Evolutionary conservation across 2,888 invertebrate genomes (phyloP).

Genomic region (Ernsta delagoae): DNA sequence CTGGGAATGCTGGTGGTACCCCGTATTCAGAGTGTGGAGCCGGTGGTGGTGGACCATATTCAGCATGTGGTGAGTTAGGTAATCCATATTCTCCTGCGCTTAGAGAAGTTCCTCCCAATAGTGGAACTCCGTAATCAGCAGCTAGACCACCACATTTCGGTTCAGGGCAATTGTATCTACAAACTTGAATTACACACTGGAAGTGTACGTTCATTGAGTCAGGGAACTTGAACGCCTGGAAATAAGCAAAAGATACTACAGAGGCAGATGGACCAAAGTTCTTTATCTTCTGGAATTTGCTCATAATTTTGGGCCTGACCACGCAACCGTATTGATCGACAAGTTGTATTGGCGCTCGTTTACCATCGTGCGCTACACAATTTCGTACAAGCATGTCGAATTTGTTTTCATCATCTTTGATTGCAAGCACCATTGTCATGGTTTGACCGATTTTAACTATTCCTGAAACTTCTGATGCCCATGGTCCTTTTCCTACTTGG

Average conservation of each 20-base stretch:
- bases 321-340: slow-evolving; percentile 98
- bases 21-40: slow-evolving; percentile 88
- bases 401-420: slow-evolving; percentile 98
- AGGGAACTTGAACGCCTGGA: slow-evolving; percentile 98
- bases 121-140: slow-evolving; percentile 88
- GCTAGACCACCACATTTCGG: slow-evolving; percentile 93
- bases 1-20: slow-evolving; percentile 92
- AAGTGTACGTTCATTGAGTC: slow-evolving; percentile 99
- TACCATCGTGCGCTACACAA: slow-evolving; percentile 97
- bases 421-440: slow-evolving; percentile 98
- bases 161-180: slow-evolving; percentile 96
- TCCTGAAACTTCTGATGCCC: slow-evolving; percentile 98
- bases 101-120: slow-evolving; percentile 86
- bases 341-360: slow-evolving; percentile 95
- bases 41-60: slow-evolving; percentile 89
- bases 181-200: slow-evolving; percentile 98
- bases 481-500: slow-evolving; percentile 97
- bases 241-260: slow-evolving; percentile 97
- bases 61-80: slow-evolving; percentile 81
- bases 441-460: slow-evolving; percentile 98
- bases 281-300: slow-evolving; percentile 97
- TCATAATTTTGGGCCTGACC: slow-evolving; percentile 97
- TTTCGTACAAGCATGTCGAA: slow-evolving; percentile 98
- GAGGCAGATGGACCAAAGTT: slow-evolving; percentile 97
- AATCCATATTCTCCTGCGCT: slow-evolving; percentile 88